phyloP scores from a whole-genome alignment of 2,888 invertebrate species.

The Drosophila glabriapex region DNA sequence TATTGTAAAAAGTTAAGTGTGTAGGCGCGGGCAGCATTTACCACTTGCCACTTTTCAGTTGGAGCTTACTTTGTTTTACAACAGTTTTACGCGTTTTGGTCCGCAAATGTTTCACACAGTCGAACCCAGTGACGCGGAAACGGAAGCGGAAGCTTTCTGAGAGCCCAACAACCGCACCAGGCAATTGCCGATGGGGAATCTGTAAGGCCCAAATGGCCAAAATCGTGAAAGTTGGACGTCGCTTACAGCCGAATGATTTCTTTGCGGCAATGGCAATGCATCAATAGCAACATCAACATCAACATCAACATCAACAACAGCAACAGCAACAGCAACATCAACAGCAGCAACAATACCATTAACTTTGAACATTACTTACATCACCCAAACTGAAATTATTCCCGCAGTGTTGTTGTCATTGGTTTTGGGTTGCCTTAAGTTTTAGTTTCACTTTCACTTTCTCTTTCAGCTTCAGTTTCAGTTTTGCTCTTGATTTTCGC shows the following conservation, averaged over 20 bases:
- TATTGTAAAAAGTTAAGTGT: constrained; percentile 17
- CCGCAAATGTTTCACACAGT: constrained; percentile 59
- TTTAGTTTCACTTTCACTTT: background rate
- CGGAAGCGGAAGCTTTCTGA: constrained; percentile 45
- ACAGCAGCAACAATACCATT: background rate
- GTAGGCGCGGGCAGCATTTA: constrained; percentile 10
- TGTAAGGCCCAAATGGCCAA: constrained; percentile 16
- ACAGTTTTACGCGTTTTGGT: constrained; percentile 58
- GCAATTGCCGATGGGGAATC: constrained; percentile 26
- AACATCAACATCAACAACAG: constrained; percentile 7
- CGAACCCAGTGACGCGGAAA: constrained; percentile 59
- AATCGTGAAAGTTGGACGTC: constrained; percentile 43
- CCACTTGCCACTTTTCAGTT: constrained; percentile 11
- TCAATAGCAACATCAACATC: constrained; percentile 54
- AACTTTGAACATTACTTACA: constrained; percentile 3
- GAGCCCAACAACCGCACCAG: constrained; percentile 10
- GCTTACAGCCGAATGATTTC: constrained; percentile 63
- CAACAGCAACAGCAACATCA: background rate
- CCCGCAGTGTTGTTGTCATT: constrained; percentile 13
- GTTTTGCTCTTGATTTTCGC: background rate
- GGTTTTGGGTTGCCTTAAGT: background rate
- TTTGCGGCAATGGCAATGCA: constrained; percentile 67
- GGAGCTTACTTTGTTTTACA: constrained; percentile 59
- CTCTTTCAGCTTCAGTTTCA: background rate
- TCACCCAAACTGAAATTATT: constrained; percentile 25